These are phyloP conservation scores for Onychomys arenicola DNA, from an alignment of 2,797 vertebrate species.

Conservation along the genomic window DNA sequence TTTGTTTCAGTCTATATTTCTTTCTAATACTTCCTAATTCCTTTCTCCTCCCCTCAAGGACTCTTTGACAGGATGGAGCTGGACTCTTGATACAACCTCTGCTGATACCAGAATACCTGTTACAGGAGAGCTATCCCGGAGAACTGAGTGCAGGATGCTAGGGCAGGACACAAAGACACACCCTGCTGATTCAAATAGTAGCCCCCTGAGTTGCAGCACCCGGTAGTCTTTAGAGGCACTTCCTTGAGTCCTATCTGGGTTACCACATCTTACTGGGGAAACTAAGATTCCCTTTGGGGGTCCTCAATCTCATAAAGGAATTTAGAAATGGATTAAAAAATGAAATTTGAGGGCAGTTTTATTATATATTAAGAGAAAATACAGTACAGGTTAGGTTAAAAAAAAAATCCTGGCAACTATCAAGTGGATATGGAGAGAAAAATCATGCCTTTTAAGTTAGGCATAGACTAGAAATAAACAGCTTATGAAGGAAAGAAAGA, in stretches of 20 bases:
- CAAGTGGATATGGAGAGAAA: not conserved
- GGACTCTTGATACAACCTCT: not conserved
- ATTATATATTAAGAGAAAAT: not conserved
- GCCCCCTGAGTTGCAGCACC: no score
- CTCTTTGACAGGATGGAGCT: no score
- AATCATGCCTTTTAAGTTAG: not conserved
- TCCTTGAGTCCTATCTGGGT: not conserved
- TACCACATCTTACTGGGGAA: not conserved
- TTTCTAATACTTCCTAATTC: no score
- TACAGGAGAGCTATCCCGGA: not conserved
- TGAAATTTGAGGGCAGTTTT: not conserved
- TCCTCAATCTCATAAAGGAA: not conserved
- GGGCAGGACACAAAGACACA: not conserved
- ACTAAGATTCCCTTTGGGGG: no score
- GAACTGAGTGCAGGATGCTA: not conserved
- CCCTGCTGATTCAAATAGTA: not conserved
- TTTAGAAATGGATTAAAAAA: not conserved
- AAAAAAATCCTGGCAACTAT: not conserved
- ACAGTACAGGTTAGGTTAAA: not conserved
- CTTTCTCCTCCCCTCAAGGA: no score
- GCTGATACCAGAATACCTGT: not conserved
- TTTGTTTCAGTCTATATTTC: no score
- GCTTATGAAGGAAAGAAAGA: not conserved
- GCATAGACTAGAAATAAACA: not conserved
- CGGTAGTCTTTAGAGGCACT: not conserved